Percentiles rank a stretch among this genome's conserved stretches.
These are phyloP conservation scores for Mantis religiosa DNA, from an alignment of 2,888 invertebrate genomes.

Conservation along the genomic window DNA sequence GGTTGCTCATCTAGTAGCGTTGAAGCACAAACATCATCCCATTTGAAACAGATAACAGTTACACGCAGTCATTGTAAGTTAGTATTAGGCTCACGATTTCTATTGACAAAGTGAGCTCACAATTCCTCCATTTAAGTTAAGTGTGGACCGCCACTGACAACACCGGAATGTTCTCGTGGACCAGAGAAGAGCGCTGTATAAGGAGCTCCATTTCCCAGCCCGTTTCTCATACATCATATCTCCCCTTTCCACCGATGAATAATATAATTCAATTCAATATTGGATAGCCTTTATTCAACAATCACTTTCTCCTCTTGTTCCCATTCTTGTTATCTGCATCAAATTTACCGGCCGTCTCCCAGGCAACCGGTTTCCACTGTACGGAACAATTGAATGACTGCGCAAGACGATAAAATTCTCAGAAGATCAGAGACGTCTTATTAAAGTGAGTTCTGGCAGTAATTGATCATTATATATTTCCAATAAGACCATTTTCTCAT, in stretches of 20 bases:
- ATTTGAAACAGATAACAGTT: too few relatives aligned
- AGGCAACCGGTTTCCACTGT: too few relatives aligned
- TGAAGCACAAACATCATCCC: too few relatives aligned
- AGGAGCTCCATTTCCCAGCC: background rate
- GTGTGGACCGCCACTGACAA: background rate
- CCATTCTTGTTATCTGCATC: background rate
- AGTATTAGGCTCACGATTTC: too few relatives aligned
- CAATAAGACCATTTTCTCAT: background rate
- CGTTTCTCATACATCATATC: background rate
- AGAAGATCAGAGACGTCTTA: background rate
- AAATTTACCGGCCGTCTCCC: background rate
- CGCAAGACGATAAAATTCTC: background rate
- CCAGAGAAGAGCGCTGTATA: background rate
- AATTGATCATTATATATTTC: background rate
- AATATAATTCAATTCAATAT: constrained; percentile 11
- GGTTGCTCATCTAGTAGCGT: too few relatives aligned
- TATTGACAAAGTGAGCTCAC: too few relatives aligned
- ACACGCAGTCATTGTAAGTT: too few relatives aligned
- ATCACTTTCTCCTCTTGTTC: background rate
- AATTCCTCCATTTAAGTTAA: too few relatives aligned
- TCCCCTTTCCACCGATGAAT: background rate
- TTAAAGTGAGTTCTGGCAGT: background rate
- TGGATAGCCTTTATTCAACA: background rate
- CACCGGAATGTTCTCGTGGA: background rate
- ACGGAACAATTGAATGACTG: too few relatives aligned